phyloP scores from a whole-genome alignment of 1,140 invertebrate species.

The Watersipora subatra region DNA sequence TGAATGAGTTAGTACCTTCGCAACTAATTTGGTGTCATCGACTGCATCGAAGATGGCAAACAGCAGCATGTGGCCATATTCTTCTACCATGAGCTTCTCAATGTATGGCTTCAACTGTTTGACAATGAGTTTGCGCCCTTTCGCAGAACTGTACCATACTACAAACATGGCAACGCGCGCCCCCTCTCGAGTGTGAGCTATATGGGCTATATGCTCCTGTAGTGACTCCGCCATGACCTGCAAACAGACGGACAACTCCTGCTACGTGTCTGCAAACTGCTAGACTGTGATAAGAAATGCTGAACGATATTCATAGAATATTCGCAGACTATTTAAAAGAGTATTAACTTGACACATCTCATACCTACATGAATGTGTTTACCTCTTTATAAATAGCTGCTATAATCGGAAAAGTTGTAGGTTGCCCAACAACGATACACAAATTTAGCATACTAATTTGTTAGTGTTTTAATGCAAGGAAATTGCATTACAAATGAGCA shows the following conservation, averaged over 20 bases:
- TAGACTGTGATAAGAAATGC: too few species aligned
- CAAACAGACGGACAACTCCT: not conserved
- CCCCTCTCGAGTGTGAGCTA: constrained; percentile 71
- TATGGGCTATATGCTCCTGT: constrained; percentile 55
- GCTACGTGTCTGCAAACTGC: not conserved
- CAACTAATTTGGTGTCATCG: constrained; percentile 79
- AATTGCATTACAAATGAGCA: too few species aligned
- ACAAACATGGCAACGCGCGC: constrained; percentile 62
- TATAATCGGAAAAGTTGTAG: too few species aligned
- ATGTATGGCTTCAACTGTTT: constrained; percentile 67
- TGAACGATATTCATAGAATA: too few species aligned
- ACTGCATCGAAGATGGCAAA: constrained; percentile 73
- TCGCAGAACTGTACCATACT: constrained; percentile 72
- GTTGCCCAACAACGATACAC: too few species aligned
- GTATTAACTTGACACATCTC: too few species aligned
- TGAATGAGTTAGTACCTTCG: constrained; percentile 56
- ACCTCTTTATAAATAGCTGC: too few species aligned
- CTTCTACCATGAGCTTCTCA: constrained; percentile 62
- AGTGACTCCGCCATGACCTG: constrained; percentile 59
- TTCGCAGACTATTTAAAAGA: too few species aligned
- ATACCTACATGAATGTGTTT: too few species aligned
- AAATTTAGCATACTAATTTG: too few species aligned
- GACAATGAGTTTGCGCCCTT: constrained; percentile 58
- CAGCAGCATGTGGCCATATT: constrained; percentile 69
- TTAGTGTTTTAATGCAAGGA: too few species aligned